Conservation (phyloP, 2,797 vertebrate genomes). For the Semaprochilodus insignis region DNA sequence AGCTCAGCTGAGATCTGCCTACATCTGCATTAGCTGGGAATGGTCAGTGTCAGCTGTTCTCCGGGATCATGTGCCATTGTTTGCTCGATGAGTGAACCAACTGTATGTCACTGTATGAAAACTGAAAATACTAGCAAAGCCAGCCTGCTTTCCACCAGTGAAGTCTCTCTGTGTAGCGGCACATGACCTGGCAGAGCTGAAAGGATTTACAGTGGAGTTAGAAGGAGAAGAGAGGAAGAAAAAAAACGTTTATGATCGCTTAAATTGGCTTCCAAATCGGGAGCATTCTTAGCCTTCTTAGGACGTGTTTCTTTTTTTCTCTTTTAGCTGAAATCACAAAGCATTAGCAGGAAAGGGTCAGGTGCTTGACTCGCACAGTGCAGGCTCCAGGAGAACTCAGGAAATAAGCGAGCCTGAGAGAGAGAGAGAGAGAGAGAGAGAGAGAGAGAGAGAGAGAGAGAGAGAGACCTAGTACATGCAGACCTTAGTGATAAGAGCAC, state of each 20-base stretch:
- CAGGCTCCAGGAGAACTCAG: constrained; percentile 36
- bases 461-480: no score
- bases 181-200: constrained; percentile 61
- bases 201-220: constrained; percentile 58
- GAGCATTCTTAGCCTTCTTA: constrained; percentile 79
- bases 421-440: neutral
- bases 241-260: constrained; percentile 62
- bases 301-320: constrained; percentile 57
- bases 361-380: constrained; percentile 68
- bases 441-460: no score
- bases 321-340: constrained; percentile 53
- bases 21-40: neutral
- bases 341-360: constrained; percentile 71
- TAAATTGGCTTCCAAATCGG: constrained; percentile 77
- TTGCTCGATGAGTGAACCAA: neutral
- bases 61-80: neutral
- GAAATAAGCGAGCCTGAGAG: neutral
- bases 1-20: no score
- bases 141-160: neutral
- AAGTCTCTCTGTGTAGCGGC: constrained; percentile 33
- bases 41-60: neutral
- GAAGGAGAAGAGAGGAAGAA: constrained; percentile 8
- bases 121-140: constrained; percentile 8
- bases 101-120: neutral
- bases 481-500: neutral